phyloP scores from a whole-genome alignment of 2,888 invertebrate genomes.

The Crocallis elinguaria region DNA sequence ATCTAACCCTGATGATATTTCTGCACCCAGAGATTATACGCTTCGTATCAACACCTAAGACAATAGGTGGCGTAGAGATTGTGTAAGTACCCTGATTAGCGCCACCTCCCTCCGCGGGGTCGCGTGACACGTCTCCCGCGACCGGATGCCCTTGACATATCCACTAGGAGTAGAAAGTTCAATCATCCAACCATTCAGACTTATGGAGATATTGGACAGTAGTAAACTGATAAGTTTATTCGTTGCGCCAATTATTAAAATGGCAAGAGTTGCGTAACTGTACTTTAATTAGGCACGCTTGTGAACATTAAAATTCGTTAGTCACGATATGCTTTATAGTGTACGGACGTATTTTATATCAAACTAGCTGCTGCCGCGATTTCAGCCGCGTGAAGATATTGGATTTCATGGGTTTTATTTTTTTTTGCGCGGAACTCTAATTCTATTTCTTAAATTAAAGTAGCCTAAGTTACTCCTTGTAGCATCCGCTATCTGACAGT shows the following conservation, averaged over 20 bases:
- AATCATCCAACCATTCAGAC: conserved; percentile 42
- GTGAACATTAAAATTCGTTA: conserved; percentile 6
- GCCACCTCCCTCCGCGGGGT: conserved; percentile 32
- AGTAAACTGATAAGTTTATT: conserved; percentile 9
- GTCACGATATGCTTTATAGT: conserved; percentile 7
- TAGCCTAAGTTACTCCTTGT: too few relatives aligned
- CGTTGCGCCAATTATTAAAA: conserved; percentile 4
- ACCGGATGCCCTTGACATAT: conserved; percentile 78
- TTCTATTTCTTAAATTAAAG: too few relatives aligned
- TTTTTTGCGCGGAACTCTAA: too few relatives aligned
- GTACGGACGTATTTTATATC: background rate
- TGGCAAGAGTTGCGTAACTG: conserved; percentile 10
- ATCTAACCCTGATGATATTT: conserved; percentile 14
- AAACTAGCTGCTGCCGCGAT: too few relatives aligned
- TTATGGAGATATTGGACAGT: conserved; percentile 1
- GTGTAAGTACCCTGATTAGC: conserved; percentile 54
- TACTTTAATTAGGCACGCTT: conserved; percentile 15
- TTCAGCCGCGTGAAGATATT: too few relatives aligned
- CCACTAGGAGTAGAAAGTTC: conserved; percentile 71
- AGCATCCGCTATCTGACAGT: too few relatives aligned
- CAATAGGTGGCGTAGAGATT: conserved; percentile 40
- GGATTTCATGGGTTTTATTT: too few relatives aligned
- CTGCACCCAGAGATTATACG: conserved; percentile 22
- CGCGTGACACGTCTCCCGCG: conserved; percentile 56
- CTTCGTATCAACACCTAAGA: conserved; percentile 22